Conservation (phyloP, 2,797 vertebrate genomes). For the Vireo griseus region DNA sequence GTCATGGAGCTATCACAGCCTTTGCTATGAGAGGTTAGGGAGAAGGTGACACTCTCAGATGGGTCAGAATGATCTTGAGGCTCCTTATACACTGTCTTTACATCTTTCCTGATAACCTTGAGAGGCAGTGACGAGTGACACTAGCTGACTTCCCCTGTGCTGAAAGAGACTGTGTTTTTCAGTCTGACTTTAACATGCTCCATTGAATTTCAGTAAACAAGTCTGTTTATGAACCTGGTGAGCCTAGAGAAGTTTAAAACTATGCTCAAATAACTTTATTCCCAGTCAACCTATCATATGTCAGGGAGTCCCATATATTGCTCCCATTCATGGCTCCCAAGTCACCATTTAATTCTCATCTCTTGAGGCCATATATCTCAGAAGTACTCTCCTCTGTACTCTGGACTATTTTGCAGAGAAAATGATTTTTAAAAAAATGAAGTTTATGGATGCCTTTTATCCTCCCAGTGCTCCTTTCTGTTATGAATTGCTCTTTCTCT, state of each 20-base stretch:
- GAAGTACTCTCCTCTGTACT: not conserved
- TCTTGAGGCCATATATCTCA: not conserved
- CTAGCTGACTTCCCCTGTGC: not conserved
- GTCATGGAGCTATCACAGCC: not conserved
- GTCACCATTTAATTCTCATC: not conserved
- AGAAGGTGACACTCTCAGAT: not conserved
- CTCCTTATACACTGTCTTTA: not conserved
- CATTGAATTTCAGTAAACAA: slow-evolving; percentile 56
- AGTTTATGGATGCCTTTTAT: not conserved
- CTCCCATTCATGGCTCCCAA: not conserved
- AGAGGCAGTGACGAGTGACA: slow-evolving; percentile 19
- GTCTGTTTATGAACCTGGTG: slow-evolving; percentile 13
- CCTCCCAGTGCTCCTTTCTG: not conserved
- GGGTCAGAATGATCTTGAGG: not conserved
- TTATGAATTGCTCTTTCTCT: not conserved
- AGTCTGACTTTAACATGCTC: slow-evolving; percentile 34
- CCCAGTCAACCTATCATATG: not conserved
- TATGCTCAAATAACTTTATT: not conserved
- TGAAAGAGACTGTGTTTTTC: slow-evolving; percentile 5
- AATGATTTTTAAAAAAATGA: not conserved
- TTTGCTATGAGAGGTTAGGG: not conserved
- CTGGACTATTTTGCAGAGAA: not conserved
- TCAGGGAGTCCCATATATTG: not conserved
- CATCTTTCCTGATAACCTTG: not conserved
- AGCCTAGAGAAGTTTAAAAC: slow-evolving; percentile 4